These are phyloP conservation scores for Xestia xanthographa DNA, from an alignment of 2,888 invertebrate genomes.

Conservation along the genomic window DNA sequence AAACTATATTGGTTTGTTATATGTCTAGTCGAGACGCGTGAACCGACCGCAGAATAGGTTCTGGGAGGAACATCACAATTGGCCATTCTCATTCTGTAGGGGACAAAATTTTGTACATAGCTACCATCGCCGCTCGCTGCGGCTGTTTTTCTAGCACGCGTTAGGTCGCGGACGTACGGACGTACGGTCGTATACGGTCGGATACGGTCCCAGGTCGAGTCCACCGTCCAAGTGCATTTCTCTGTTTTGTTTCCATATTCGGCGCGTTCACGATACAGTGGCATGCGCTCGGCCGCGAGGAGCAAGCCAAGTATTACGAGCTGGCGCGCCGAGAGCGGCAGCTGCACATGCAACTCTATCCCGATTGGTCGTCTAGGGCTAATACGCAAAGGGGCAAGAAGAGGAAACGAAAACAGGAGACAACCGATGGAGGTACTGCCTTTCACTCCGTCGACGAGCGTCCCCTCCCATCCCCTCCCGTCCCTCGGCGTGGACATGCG, in stretches of 20 bases:
- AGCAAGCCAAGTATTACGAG: constrained; percentile 99
- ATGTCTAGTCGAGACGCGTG: constrained; percentile 88
- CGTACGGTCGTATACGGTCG: constrained; percentile 61
- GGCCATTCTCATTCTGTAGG: constrained; percentile 89
- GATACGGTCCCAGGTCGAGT: constrained; percentile 75
- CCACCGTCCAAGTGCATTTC: constrained; percentile 88
- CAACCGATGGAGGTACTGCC: constrained; percentile 98
- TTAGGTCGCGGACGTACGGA: constrained; percentile 82
- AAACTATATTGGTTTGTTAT: constrained; percentile 90
- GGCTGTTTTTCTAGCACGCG: constrained; percentile 94
- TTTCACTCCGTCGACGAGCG: constrained; percentile 85
- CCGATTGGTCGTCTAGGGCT: constrained; percentile 99
- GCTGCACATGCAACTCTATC: constrained; percentile 99
- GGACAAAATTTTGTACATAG: constrained; percentile 86
- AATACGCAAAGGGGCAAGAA: constrained; percentile 99
- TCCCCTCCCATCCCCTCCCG: constrained; percentile 60
- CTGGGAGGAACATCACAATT: constrained; percentile 89
- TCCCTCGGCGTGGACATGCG: constrained; percentile 42
- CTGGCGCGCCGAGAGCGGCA: constrained; percentile 99
- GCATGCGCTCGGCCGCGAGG: constrained; percentile 99
- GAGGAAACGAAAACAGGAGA: constrained; percentile 99
- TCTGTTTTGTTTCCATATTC: constrained; percentile 90
- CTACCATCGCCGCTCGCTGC: constrained; percentile 82
- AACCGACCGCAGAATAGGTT: constrained; percentile 90
- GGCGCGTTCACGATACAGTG: constrained; percentile 93